These are phyloP conservation scores for Helicoverpa assulta DNA, from an alignment of 2,888 invertebrate species.

Conservation along the genomic window DNA sequence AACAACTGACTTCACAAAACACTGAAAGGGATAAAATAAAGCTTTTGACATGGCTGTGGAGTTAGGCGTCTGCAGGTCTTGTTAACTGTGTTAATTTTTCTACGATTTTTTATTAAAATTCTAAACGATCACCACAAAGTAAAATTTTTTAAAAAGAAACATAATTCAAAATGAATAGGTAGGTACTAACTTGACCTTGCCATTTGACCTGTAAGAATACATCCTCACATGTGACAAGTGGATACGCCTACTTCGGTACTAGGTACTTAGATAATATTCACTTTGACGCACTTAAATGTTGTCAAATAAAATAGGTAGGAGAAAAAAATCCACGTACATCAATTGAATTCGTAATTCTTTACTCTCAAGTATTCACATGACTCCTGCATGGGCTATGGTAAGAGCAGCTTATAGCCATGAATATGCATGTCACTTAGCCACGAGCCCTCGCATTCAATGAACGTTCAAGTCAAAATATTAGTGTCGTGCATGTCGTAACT, in stretches of 20 bases:
- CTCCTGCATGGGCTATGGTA: not conserved
- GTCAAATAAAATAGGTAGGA: not conserved
- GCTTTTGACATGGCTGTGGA: too few relatives aligned
- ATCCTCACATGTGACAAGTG: not conserved
- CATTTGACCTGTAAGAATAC: not conserved
- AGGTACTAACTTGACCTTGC: not conserved
- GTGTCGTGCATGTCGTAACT: constrained; percentile 14
- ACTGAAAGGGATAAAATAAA: too few relatives aligned
- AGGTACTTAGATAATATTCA: not conserved
- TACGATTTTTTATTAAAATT: too few relatives aligned
- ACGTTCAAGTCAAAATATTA: constrained; percentile 19
- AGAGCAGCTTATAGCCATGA: not conserved
- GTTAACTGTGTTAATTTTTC: too few relatives aligned
- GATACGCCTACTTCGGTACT: not conserved
- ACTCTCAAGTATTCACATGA: not conserved
- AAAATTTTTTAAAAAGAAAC: too few relatives aligned
- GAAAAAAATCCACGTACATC: not conserved
- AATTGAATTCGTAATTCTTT: not conserved
- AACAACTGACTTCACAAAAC: too few relatives aligned
- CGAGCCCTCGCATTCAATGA: not conserved
- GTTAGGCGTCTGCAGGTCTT: too few relatives aligned
- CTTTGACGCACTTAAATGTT: not conserved
- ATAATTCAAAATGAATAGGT: not conserved
- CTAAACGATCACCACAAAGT: too few relatives aligned
- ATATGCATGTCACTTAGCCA: not conserved